phyloP scores from a whole-genome alignment of 2,797 vertebrate genomes.

The Channa striata region DNA sequence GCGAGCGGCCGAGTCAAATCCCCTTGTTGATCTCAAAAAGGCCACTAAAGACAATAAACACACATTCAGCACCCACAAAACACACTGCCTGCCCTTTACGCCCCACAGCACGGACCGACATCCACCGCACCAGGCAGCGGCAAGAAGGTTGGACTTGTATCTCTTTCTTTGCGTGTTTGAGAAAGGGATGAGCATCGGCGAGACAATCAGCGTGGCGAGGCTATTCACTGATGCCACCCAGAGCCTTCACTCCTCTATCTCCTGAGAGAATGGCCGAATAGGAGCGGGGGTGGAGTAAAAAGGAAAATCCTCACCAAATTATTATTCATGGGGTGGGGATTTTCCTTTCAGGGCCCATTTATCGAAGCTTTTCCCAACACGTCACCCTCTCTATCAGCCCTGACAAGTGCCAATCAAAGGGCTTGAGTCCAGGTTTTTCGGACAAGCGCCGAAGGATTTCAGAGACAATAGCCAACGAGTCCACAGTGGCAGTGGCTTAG shows the following conservation, averaged over 20 bases:
- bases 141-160: slow-evolving; percentile 86
- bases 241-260: slow-evolving; percentile 87
- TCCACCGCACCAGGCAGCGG: slow-evolving; percentile 75
- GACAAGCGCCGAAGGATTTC: slow-evolving; percentile 86
- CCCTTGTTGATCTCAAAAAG: slow-evolving; percentile 76
- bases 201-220: slow-evolving; percentile 88
- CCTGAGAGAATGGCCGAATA: slow-evolving; percentile 66
- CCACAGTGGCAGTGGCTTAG: slow-evolving; percentile 85
- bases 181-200: slow-evolving; percentile 88
- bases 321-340: slow-evolving; percentile 89
- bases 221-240: slow-evolving; percentile 90
- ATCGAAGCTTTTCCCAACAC: slow-evolving; percentile 84
- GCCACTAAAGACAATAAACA: slow-evolving; percentile 74
- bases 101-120: slow-evolving; percentile 49
- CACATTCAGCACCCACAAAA: slow-evolving; percentile 46
- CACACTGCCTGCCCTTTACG: slow-evolving; percentile 52
- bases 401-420: slow-evolving; percentile 98
- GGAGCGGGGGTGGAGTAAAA: slow-evolving; percentile 60
- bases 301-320: slow-evolving; percentile 85
- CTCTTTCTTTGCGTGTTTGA: slow-evolving; percentile 88
- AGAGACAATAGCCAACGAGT: slow-evolving; percentile 88
- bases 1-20: slow-evolving; percentile 82
- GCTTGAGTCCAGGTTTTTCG: slow-evolving; percentile 79
- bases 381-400: slow-evolving; percentile 90
- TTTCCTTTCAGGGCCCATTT: slow-evolving; percentile 86